These are phyloP conservation scores for Camelus bactrianus DNA, from an alignment of 2,113 vertebrate species.

Conservation along the genomic window DNA sequence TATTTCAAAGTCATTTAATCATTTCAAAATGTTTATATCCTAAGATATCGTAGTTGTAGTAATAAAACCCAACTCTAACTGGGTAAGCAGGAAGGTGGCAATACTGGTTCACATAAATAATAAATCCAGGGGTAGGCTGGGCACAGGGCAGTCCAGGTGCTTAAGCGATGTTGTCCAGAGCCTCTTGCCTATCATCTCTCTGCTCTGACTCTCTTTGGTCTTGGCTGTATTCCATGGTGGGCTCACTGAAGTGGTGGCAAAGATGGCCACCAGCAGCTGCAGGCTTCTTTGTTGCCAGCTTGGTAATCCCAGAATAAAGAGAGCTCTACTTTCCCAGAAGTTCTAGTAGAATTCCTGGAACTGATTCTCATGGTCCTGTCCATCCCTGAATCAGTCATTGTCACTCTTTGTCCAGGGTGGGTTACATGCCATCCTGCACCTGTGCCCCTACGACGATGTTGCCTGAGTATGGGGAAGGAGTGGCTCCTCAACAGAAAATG, in stretches of 20 bases:
- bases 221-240: neutral
- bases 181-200: neutral
- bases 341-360: slow-evolving; percentile 45
- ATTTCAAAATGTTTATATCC: neutral
- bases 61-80: neutral
- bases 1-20: slow-evolving; percentile 14
- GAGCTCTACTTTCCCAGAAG: slow-evolving; percentile 14
- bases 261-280: neutral
- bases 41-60: neutral
- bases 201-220: neutral
- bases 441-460: neutral
- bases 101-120: neutral
- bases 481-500: neutral
- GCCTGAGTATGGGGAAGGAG: neutral
- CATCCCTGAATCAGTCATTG: neutral
- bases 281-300: neutral
- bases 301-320: slow-evolving; percentile 54
- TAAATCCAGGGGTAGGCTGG: neutral
- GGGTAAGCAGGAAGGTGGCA: neutral
- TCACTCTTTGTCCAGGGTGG: neutral
- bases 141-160: neutral
- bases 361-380: neutral
- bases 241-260: neutral
- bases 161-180: neutral
- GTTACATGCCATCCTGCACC: neutral